A percentile compares a stretch with the other conserved stretches of the same genome.
These are phyloP conservation scores for Graphium colonna DNA, from an alignment of 2,888 invertebrate species.

Conservation along the genomic window DNA sequence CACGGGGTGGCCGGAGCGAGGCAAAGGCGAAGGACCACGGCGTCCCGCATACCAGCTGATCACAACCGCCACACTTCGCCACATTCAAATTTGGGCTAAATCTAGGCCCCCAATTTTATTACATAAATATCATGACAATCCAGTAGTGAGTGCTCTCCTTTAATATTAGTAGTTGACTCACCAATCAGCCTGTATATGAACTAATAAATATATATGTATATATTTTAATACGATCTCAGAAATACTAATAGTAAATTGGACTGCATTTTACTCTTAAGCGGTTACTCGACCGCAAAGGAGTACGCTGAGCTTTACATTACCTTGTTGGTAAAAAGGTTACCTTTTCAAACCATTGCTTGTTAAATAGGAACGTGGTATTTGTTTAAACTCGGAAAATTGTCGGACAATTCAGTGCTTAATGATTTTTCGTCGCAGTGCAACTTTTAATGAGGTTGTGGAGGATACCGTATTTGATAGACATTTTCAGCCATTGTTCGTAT, in stretches of 20 bases:
- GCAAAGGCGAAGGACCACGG: too few species aligned
- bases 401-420: constrained; percentile 1
- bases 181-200: too few species aligned
- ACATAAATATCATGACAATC: too few species aligned
- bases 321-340: not conserved
- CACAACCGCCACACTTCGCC: too few species aligned
- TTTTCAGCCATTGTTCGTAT: not conserved
- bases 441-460: constrained; percentile 12
- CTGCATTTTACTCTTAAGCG: not conserved
- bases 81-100: too few species aligned
- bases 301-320: not conserved
- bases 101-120: too few species aligned
- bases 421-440: constrained; percentile 8
- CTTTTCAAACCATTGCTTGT: not conserved
- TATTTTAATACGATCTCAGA: too few species aligned
- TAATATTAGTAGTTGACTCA: too few species aligned
- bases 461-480: not conserved
- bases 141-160: too few species aligned
- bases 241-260: not conserved
- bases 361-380: not conserved
- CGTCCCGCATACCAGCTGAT: too few species aligned
- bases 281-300: not conserved
- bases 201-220: too few species aligned
- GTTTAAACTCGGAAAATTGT: not conserved
- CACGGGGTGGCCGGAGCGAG: too few species aligned